Percentiles rank a stretch among this genome's conserved stretches.
Evolutionary conservation across 2,797 vertebrate species (phyloP).

Genomic region (Orientallactaga sibirica): DNA sequence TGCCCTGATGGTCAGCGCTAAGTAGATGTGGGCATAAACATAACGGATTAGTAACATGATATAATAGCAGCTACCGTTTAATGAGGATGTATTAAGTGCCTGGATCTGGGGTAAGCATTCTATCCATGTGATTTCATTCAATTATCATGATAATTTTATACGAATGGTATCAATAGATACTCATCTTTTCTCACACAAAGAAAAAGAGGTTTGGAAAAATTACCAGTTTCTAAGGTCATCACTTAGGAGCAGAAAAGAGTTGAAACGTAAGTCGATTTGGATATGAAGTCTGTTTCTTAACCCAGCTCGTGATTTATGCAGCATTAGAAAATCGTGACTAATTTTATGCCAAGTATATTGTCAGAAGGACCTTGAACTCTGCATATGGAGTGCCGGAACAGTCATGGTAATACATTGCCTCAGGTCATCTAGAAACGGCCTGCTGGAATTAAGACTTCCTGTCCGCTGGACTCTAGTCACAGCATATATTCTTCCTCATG

Average conservation of each 20-base stretch:
- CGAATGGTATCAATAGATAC: neutral
- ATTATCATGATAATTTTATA: conserved; percentile 21
- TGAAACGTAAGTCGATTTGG: neutral
- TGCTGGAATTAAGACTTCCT: conserved; percentile 64
- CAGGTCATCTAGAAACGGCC: conserved; percentile 28
- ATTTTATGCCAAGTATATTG: conserved; percentile 31
- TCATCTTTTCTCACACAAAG: conserved; percentile 16
- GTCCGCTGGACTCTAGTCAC: conserved; percentile 64
- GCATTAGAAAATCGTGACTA: conserved; percentile 34
- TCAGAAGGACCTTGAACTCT: conserved; percentile 1
- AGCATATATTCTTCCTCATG: conserved; percentile 64
- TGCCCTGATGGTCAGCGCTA: neutral
- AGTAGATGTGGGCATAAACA: conserved; percentile 10
- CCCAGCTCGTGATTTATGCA: conserved; percentile 7
- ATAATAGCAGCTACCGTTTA: neutral
- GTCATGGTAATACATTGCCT: conserved; percentile 18
- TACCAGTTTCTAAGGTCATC: neutral
- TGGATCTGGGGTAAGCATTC: neutral
- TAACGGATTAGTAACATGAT: neutral
- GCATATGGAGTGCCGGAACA: neutral
- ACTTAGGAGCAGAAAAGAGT: neutral
- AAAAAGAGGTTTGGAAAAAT: neutral
- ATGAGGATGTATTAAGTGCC: neutral
- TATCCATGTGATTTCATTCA: conserved; percentile 5
- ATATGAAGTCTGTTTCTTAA: conserved; percentile 22